These are phyloP conservation scores for Scarus forsteni DNA, from an alignment of 2,797 vertebrate species.

Conservation along the genomic window DNA sequence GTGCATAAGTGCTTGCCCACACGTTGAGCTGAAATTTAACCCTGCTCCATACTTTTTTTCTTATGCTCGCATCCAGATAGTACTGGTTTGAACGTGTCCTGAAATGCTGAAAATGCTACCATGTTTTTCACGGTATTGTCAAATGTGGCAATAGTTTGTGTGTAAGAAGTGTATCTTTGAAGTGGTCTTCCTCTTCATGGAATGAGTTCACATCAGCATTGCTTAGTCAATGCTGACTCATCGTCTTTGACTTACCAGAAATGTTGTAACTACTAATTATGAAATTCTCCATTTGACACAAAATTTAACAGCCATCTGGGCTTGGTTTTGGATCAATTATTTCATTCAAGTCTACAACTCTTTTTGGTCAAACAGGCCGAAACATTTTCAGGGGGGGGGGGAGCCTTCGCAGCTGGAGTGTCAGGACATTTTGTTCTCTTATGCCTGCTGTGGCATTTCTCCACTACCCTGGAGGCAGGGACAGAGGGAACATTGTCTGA, in stretches of 20 bases:
- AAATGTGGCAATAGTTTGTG: neutral
- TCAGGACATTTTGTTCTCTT: conserved; percentile 4
- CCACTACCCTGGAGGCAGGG: neutral
- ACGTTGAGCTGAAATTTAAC: neutral
- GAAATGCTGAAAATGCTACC: neutral
- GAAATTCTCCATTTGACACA: neutral
- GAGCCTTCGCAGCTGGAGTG: neutral
- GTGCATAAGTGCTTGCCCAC: neutral
- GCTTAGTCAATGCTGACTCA: neutral
- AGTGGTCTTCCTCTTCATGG: neutral
- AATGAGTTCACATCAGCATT: neutral
- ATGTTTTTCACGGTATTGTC: neutral
- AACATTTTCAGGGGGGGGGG: neutral
- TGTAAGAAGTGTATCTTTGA: neutral
- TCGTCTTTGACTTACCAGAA: neutral
- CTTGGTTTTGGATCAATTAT: neutral
- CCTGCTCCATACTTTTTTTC: neutral
- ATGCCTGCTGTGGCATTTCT: neutral
- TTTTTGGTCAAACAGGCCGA: neutral
- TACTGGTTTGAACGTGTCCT: conserved; percentile 8
- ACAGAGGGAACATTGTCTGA: neutral
- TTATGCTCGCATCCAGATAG: neutral
- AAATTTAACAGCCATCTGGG: neutral
- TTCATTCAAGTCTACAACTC: no score
- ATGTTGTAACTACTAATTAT: neutral